Evolutionary conservation across 2,888 invertebrate genomes (phyloP).

Genomic region (Bimastos eiseni): DNA sequence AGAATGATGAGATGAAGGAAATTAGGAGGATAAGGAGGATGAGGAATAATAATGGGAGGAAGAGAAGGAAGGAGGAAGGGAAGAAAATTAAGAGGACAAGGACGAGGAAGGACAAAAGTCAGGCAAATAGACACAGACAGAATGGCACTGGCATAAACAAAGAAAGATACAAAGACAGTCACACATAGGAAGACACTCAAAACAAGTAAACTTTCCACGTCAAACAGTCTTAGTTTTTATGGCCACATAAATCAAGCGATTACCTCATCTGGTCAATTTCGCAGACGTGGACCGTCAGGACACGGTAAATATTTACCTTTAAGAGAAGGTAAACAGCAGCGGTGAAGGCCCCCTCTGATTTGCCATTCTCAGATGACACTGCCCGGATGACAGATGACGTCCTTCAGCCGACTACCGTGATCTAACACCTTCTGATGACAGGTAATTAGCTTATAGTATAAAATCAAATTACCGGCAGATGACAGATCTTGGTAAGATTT

Average conservation of each 20-base stretch:
- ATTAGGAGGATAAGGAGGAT: no score
- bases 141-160: no score
- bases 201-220: neutral
- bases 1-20: no score
- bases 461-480: neutral
- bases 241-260: neutral
- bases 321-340: neutral
- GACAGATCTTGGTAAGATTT: no score
- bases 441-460: neutral
- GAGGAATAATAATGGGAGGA: no score
- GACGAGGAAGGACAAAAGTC: neutral
- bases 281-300: neutral
- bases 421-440: neutral
- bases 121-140: no score
- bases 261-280: neutral
- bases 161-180: neutral
- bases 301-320: neutral
- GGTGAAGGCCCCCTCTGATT: no score
- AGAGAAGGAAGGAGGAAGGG: no score
- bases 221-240: neutral
- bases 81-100: no score
- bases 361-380: no score
- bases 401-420: neutral
- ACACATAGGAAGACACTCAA: neutral
- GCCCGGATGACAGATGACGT: neutral